Percentiles rank a stretch among this genome's conserved stretches.
These are phyloP conservation scores for Parnassius apollo DNA, from an alignment of 2,888 invertebrate genomes.

Conservation along the genomic window DNA sequence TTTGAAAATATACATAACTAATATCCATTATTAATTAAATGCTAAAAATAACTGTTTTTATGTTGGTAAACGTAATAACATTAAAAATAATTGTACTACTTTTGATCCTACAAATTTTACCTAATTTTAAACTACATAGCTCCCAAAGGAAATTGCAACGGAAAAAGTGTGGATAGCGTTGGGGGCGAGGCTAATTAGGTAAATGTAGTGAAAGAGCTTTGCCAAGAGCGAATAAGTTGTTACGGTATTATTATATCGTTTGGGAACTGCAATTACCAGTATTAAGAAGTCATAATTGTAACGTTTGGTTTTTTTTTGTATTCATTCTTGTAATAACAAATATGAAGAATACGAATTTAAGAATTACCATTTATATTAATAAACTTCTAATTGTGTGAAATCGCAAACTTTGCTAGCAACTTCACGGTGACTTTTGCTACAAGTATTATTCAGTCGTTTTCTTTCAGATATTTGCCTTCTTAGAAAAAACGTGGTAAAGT, in stretches of 20 bases:
- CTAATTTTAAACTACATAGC: conserved; percentile 21
- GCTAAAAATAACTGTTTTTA: too few species aligned
- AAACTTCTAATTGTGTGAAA: not conserved
- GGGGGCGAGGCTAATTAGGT: conserved; percentile 27
- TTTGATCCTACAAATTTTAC: conserved; percentile 10
- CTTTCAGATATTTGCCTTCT: too few species aligned
- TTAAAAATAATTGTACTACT: not conserved
- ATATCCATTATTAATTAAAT: too few species aligned
- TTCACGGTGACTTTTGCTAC: too few species aligned
- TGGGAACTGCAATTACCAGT: conserved; percentile 16
- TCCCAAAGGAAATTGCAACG: conserved; percentile 19
- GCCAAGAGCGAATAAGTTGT: conserved; percentile 12
- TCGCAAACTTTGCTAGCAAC: not conserved
- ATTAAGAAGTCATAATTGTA: not conserved
- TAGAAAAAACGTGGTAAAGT: too few species aligned
- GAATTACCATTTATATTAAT: not conserved
- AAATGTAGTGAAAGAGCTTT: conserved; percentile 22
- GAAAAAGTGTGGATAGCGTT: conserved; percentile 25
- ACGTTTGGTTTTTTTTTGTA: not conserved
- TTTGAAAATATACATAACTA: too few species aligned
- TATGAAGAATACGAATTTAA: too few species aligned
- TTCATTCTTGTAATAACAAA: not conserved
- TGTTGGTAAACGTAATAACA: too few species aligned
- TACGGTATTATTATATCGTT: conserved; percentile 20
- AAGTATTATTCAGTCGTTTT: too few species aligned